A percentile compares a stretch with the other conserved stretches of the same genome.
These are phyloP conservation scores for Palythoa grandiflora DNA, from an alignment of 92 coral and sea anemone genomes.

Conservation along the genomic window DNA sequence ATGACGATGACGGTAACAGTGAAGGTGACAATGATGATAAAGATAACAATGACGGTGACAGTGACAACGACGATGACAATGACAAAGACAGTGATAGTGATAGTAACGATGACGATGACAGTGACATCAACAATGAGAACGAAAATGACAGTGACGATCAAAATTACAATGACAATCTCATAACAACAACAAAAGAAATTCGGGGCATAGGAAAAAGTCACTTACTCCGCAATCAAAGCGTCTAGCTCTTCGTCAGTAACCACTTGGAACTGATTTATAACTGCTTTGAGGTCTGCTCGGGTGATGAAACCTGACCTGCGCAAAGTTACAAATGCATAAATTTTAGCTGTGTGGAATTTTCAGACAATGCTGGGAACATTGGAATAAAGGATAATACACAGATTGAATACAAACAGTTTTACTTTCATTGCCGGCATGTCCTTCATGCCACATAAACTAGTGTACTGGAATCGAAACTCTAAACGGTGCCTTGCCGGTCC, in stretches of 20 bases:
- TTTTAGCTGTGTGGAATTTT: neutral
- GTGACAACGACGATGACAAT: neutral
- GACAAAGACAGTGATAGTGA: neutral
- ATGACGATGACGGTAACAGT: neutral
- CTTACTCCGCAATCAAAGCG: conserved; percentile 61
- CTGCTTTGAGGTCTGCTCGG: conserved; percentile 50
- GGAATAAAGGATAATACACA: no score
- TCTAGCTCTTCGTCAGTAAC: conserved; percentile 62
- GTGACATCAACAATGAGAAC: neutral
- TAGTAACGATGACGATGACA: neutral
- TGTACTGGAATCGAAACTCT: no score
- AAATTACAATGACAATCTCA: neutral
- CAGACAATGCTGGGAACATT: no score
- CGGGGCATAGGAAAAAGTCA: no score
- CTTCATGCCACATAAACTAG: no score
- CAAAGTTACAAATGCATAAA: neutral
- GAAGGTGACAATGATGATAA: no score
- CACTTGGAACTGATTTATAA: conserved; percentile 39
- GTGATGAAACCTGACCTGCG: conserved; percentile 61
- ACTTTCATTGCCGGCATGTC: no score
- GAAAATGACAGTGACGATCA: no score
- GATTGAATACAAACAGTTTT: no score
- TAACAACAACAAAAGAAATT: neutral
- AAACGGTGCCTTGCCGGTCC: no score
- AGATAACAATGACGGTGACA: neutral